phyloP scores from a whole-genome alignment of 1,140 invertebrate genomes.

The Saccostrea cuccullata region DNA sequence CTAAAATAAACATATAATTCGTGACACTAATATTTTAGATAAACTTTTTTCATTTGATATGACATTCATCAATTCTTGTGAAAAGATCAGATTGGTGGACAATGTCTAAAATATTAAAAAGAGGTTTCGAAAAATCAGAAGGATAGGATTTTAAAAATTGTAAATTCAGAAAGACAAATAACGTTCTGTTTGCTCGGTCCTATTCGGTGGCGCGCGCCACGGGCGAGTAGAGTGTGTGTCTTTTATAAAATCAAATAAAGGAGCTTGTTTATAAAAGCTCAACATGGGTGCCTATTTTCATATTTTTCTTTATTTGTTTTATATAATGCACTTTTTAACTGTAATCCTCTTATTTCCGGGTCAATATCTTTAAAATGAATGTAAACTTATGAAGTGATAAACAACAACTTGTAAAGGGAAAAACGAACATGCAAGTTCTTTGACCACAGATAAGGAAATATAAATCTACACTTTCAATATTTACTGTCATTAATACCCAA shows the following conservation, averaged over 20 bases:
- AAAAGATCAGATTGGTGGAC: background rate
- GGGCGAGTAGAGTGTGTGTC: background rate
- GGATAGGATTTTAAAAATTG: background rate
- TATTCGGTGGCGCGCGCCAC: background rate
- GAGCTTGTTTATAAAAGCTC: constrained; percentile 11
- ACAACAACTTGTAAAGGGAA: background rate
- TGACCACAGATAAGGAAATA: background rate
- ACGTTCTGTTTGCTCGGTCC: background rate
- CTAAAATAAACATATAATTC: background rate
- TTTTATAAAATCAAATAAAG: background rate
- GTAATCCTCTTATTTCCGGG: too few relatives aligned
- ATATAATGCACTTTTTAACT: too few relatives aligned
- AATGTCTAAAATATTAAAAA: constrained; percentile 24
- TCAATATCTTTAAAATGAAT: too few relatives aligned
- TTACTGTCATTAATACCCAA: background rate
- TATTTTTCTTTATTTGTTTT: background rate
- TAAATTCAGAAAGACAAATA: constrained; percentile 14
- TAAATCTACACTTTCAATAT: background rate
- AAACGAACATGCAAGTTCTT: background rate
- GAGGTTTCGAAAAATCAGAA: background rate
- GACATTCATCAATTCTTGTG: constrained; percentile 30
- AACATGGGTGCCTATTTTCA: background rate
- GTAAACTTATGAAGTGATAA: too few relatives aligned
- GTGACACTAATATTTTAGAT: constrained; percentile 35
- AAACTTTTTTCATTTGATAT: constrained; percentile 20